These are phyloP conservation scores for Hydrolagus colliei DNA, from an alignment of 2,797 vertebrate species.

Conservation along the genomic window DNA sequence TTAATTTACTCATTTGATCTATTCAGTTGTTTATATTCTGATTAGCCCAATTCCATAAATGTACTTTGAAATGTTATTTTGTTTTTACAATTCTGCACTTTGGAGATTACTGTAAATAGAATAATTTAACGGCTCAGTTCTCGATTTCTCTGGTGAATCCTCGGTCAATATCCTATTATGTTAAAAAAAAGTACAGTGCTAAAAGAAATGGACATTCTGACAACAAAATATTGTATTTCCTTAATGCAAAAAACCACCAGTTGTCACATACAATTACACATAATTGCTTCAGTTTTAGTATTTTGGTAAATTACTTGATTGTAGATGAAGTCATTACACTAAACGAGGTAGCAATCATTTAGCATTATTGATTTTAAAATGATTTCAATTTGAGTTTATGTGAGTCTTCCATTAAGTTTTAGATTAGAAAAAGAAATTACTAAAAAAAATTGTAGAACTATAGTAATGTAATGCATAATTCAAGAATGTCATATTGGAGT, in stretches of 20 bases:
- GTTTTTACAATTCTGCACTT: background rate
- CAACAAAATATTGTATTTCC: conserved; percentile 20
- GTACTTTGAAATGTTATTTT: background rate
- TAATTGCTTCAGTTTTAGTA: conserved; percentile 15
- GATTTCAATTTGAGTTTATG: conserved; percentile 25
- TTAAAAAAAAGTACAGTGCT: background rate
- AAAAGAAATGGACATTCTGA: background rate
- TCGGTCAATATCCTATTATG: background rate
- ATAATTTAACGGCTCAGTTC: background rate
- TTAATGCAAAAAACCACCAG: conserved; percentile 13
- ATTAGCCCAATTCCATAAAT: background rate
- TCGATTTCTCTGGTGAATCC: background rate
- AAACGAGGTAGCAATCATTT: conserved; percentile 23
- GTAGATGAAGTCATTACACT: conserved; percentile 17
- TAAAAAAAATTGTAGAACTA: background rate
- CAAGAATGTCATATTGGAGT: background rate
- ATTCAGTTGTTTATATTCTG: conserved; percentile 1
- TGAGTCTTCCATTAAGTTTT: conserved; percentile 25
- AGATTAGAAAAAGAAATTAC: conserved; percentile 23
- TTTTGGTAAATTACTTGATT: conserved; percentile 27
- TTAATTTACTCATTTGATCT: background rate
- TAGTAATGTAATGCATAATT: conserved; percentile 26
- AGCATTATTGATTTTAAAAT: conserved; percentile 24
- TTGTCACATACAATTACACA: background rate
- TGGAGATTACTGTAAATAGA: background rate